Evolutionary conservation across 2,888 invertebrate species (phyloP), one percentile per base, ranked within the genome.

Genomic region (Drosophila flavopinicola): DNA sequence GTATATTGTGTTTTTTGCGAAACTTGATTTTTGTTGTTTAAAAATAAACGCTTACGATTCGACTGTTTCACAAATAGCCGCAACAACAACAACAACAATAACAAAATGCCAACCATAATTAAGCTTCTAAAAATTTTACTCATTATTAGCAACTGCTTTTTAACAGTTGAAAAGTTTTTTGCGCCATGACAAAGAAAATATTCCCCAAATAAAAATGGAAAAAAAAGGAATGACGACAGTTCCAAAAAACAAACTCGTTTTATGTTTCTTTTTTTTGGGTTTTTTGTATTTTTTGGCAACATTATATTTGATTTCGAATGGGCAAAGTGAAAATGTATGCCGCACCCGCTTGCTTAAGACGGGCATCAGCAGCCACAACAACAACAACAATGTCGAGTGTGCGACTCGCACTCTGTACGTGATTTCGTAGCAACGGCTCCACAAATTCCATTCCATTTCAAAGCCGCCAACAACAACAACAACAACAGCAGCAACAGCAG

Each of bases 11-110:
- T 32, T 64, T 52, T 66, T 75, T 66, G 74, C 66, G 71, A 80
- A 86, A 87, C 85, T 85, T 78, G 87, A 85, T 71, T 85, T 82
- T 84, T 51, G 66, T 52, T 64, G 71, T 63, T 80, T 73, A 76
- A 79, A 79, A 85, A 78, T 70, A 86, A 74, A 67, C 69, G 76
- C 76, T 80, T 76, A 76, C 72, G 84, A 53, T 53, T 67, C 64
- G 76, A 52, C 66, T 68, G 76, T 69, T 68, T 73, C 70, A 64
- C 47, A 52, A 57, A 60, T 52, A 60, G 37, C 57, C 65, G 13
- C 41, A 65, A 48, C 44, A 35, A 38, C 17, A 64, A 37, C 11
- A 48, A 10, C 45, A 42, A 56, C 54, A 61, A 52, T 56, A 45
- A 71, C 57, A 63, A 70, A 56, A 58, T 61, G 58, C 41, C 54